Evolutionary conservation across 1,140 invertebrate species (phyloP).

Genomic region (Mycetomoellerius zeteki): DNA sequence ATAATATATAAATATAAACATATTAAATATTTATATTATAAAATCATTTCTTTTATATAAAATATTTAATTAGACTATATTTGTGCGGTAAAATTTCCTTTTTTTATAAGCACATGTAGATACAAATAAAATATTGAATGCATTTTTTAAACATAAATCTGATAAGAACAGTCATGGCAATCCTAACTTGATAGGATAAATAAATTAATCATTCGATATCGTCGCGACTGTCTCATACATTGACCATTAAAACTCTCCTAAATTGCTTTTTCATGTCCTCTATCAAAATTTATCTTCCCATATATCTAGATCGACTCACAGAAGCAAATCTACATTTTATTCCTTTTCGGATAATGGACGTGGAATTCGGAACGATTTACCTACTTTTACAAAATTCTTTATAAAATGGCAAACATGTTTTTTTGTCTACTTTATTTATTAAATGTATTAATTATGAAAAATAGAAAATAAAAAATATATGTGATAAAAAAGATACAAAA

Average conservation of each 20-base stretch:
- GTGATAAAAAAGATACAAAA: background rate
- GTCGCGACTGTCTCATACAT: conserved; percentile 38
- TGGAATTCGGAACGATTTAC: conserved; percentile 6
- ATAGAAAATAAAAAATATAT: background rate
- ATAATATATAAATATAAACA: background rate
- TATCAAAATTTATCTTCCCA: conserved; percentile 71
- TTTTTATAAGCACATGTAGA: background rate
- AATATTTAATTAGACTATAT: background rate
- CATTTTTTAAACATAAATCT: background rate
- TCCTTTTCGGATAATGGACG: conserved; percentile 63
- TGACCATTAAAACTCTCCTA: conserved; percentile 62
- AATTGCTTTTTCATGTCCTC: conserved; percentile 75
- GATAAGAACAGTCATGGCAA: background rate
- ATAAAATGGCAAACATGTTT: conserved; percentile 22
- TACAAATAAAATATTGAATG: background rate
- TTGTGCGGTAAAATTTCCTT: background rate
- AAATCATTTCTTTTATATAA: background rate
- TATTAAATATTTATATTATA: background rate
- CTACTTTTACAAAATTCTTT: conserved; percentile 61
- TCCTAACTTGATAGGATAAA: conserved; percentile 14
- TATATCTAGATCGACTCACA: conserved; percentile 55
- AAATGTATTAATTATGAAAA: background rate
- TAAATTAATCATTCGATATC: conserved; percentile 24
- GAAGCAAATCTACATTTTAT: background rate
- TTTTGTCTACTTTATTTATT: background rate